A percentile compares a stretch with the other conserved stretches of the same genome.
Conservation (phyloP, 2,113 vertebrate genomes). For the Odobenus rosmarus region DNA sequence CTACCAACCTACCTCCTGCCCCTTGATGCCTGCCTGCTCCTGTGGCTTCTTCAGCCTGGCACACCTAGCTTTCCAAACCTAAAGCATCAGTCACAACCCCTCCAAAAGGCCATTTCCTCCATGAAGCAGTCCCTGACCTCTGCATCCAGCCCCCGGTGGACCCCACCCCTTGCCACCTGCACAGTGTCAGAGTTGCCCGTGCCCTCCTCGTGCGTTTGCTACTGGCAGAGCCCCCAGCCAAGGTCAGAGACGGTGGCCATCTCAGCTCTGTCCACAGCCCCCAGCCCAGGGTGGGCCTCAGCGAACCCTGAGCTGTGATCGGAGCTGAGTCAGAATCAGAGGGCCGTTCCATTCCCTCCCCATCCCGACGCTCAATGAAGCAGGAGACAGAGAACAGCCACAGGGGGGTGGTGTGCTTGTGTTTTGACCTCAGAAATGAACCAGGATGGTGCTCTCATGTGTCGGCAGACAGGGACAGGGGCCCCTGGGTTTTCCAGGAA, state of each 20-base stretch:
- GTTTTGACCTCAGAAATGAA: background rate
- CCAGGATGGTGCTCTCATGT: background rate
- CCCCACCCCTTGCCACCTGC: background rate
- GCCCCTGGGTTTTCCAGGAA: background rate
- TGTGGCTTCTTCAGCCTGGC: background rate
- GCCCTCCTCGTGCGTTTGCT: background rate
- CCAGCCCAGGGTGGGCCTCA: fast-evolving
- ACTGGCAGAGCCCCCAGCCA: no score
- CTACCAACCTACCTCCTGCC: background rate
- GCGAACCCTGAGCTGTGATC: fast-evolving
- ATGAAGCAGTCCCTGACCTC: background rate
- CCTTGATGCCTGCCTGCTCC: background rate
- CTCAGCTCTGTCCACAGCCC: background rate
- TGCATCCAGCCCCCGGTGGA: fast-evolving
- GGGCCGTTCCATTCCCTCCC: fast-evolving
- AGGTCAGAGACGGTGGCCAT: fast-evolving
- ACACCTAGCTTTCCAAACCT: no score
- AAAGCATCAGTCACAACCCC: background rate
- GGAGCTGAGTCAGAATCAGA: background rate
- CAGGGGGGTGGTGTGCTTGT: background rate
- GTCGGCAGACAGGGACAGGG: fast-evolving
- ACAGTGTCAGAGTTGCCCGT: fast-evolving
- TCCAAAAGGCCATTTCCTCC: background rate
- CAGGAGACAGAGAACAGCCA: no score
- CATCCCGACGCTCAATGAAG: fast-evolving